phyloP scores from a whole-genome alignment of 2,113 vertebrate genomes.

The Passer domesticus region DNA sequence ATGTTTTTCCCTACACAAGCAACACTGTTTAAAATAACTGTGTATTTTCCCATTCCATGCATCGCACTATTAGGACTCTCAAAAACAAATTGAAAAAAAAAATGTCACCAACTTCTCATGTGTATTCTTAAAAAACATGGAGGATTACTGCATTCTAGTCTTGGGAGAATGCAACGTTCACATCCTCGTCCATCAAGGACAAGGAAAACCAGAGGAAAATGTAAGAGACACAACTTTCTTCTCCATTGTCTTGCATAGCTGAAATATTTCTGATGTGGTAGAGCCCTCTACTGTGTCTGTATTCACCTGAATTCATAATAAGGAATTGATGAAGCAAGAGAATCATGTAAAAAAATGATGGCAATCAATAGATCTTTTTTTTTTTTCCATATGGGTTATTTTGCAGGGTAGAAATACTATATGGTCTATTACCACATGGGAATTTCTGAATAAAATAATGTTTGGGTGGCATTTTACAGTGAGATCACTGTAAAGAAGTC shows the following conservation, averaged over 20 bases:
- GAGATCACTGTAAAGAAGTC: background rate
- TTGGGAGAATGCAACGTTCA: background rate
- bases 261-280: background rate
- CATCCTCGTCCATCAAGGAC: background rate
- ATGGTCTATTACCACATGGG: background rate
- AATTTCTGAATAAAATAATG: background rate
- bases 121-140: background rate
- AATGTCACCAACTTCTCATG: background rate
- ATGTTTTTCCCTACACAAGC: background rate
- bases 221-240: background rate
- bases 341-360: background rate
- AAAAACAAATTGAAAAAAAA: background rate
- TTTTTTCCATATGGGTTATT: background rate
- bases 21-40: background rate
- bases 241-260: background rate
- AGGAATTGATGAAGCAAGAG: background rate
- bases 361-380: background rate
- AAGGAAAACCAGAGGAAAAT: background rate
- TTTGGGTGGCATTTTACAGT: background rate
- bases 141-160: background rate
- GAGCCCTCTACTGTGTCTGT: background rate
- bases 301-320: background rate
- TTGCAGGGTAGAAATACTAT: background rate
- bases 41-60: background rate
- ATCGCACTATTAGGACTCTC: background rate